Evolutionary conservation across 2,888 invertebrate species (phyloP).

Genomic region (Leucophenga maculata): DNA sequence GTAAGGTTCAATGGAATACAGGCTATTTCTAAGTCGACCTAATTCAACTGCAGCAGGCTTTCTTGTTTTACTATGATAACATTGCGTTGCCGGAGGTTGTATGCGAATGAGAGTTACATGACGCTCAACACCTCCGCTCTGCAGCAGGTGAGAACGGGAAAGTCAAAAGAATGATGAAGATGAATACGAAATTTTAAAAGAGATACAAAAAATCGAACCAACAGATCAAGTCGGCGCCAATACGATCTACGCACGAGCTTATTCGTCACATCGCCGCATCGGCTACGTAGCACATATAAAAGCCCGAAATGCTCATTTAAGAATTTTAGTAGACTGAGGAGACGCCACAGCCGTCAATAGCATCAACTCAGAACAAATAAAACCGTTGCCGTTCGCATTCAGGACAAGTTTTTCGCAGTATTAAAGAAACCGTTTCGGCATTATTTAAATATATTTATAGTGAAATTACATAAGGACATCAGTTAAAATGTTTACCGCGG

Average conservation of each 20-base stretch:
- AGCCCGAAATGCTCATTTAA: conserved; percentile 35
- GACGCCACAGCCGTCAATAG: background rate
- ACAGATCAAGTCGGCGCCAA: too few species aligned
- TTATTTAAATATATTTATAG: background rate
- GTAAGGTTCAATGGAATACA: too few species aligned
- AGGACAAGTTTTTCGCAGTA: background rate
- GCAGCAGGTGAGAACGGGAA: background rate
- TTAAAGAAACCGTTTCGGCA: background rate
- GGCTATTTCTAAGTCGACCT: too few species aligned
- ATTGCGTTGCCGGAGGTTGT: too few species aligned
- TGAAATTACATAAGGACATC: too few species aligned
- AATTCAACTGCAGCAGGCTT: too few species aligned
- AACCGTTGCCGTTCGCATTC: background rate
- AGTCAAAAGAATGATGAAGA: background rate
- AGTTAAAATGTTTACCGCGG: conserved; percentile 41
- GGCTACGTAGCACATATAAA: conserved; percentile 32
- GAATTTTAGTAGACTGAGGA: conserved; percentile 29
- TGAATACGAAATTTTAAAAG: background rate
- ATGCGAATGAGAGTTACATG: too few species aligned
- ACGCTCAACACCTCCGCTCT: background rate
- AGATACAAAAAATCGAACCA: background rate
- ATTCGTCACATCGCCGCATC: background rate
- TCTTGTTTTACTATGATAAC: too few species aligned
- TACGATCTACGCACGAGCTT: too few species aligned
- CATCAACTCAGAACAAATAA: conserved; percentile 1